phyloP scores from a whole-genome alignment of 2,113 vertebrate genomes.

The Neomonachus schauinslandi region DNA sequence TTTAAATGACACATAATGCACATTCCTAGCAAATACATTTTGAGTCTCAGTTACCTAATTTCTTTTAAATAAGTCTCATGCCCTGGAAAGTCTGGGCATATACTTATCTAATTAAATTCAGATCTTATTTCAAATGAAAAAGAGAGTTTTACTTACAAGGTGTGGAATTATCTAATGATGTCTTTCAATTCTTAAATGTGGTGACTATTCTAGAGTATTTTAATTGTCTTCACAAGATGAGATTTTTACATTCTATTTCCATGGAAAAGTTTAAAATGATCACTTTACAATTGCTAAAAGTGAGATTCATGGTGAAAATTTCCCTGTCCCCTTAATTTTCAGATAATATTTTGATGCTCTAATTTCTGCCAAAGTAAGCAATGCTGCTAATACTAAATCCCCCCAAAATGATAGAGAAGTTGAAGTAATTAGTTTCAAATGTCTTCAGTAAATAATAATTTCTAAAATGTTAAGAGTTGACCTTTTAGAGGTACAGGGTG shows the following conservation, averaged over 20 bases:
- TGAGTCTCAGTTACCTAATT: not conserved
- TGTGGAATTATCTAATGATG: slow-evolving; percentile 13
- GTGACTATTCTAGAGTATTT: slow-evolving; percentile 13
- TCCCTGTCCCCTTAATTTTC: not conserved
- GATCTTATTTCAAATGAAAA: slow-evolving; percentile 21
- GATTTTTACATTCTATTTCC: slow-evolving; percentile 2
- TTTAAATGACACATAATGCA: not conserved
- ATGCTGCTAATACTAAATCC: not conserved
- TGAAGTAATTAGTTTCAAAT: slow-evolving; percentile 57
- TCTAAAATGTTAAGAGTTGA: slow-evolving; percentile 58
- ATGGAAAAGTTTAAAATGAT: not conserved
- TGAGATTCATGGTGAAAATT: not conserved
- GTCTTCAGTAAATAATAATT: slow-evolving; percentile 63
- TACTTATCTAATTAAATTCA: slow-evolving; percentile 56
- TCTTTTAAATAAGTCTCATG: slow-evolving; percentile 11
- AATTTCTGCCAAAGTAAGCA: not conserved
- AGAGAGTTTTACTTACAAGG: slow-evolving; percentile 16
- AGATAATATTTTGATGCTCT: not conserved
- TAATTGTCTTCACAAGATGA: not conserved
- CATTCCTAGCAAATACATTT: not conserved
- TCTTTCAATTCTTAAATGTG: not conserved
- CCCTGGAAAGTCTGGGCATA: not conserved
- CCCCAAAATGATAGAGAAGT: not conserved
- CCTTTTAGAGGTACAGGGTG: slow-evolving; percentile 6
- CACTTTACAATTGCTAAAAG: not conserved